These are phyloP conservation scores for Miichthys miiuy DNA, from an alignment of 2,797 vertebrate genomes.

Conservation along the genomic window DNA sequence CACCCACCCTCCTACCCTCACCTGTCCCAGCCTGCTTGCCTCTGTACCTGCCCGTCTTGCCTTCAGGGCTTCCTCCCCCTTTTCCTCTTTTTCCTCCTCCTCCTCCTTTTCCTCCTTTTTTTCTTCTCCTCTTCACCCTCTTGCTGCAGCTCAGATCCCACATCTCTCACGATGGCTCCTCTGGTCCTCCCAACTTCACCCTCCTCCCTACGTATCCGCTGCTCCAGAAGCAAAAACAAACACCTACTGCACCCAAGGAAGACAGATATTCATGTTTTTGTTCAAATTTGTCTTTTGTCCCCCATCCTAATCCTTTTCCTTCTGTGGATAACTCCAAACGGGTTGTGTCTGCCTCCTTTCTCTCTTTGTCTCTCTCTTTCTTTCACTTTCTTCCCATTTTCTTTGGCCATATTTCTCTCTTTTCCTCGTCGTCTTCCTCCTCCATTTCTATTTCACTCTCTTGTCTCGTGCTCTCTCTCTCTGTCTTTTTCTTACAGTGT, in stretches of 20 bases:
- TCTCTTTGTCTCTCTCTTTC: slow-evolving; percentile 37
- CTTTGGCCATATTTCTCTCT: slow-evolving; percentile 40
- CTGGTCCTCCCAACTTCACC: slow-evolving; percentile 55
- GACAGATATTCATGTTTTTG: slow-evolving; percentile 72
- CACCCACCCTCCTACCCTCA: slow-evolving; percentile 62
- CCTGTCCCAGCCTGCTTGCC: slow-evolving; percentile 86
- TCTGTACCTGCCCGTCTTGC: slow-evolving; percentile 82
- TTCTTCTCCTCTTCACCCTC: slow-evolving; percentile 74
- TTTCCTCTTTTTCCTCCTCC: slow-evolving; percentile 36
- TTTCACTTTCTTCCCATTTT: slow-evolving; percentile 36
- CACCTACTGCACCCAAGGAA: slow-evolving; percentile 46
- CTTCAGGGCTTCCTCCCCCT: slow-evolving; percentile 68
- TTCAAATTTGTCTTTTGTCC: slow-evolving; percentile 73
- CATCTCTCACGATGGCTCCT: slow-evolving; percentile 87
- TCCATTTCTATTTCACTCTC: slow-evolving; percentile 36
- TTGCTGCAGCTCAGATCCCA: slow-evolving; percentile 88
- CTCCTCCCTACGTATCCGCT: slow-evolving; percentile 59
- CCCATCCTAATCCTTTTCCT: slow-evolving; percentile 56
- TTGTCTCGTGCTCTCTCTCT: slow-evolving; percentile 2
- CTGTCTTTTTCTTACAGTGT: slow-evolving; percentile 59
- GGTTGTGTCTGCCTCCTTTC: slow-evolving; percentile 59
- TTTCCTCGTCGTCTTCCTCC: slow-evolving; percentile 23
- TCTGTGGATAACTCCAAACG: slow-evolving; percentile 64
- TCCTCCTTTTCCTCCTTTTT: slow-evolving; percentile 45
- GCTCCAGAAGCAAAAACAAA: slow-evolving; percentile 58